phyloP scores from a whole-genome alignment of 2,797 vertebrate genomes.

The Malurus splendens region DNA sequence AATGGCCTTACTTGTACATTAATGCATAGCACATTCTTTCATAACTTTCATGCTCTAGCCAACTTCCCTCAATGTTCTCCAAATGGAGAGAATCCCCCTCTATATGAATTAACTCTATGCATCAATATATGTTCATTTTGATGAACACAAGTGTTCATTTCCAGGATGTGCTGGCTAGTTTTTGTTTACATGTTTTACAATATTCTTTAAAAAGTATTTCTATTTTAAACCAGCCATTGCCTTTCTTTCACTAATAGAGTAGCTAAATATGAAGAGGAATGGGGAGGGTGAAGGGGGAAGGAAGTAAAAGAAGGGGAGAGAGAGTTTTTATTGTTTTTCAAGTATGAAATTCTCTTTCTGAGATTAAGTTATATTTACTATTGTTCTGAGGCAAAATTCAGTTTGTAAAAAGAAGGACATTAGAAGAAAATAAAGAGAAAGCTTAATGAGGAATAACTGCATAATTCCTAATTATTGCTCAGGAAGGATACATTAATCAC shows the following conservation, averaged over 20 bases:
- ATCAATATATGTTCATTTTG: background rate
- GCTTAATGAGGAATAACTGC: background rate
- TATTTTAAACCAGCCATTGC: background rate
- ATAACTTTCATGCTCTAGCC: background rate
- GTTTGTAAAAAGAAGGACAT: background rate
- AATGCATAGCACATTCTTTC: accelerated
- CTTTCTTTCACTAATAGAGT: background rate
- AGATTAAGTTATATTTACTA: background rate
- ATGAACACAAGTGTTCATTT: background rate
- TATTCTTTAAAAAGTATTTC: background rate
- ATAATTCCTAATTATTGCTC: background rate
- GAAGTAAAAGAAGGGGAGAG: background rate
- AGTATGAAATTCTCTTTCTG: background rate
- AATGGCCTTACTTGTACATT: accelerated
- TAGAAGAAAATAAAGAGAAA: background rate
- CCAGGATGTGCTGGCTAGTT: background rate
- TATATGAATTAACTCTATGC: background rate
- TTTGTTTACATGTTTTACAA: background rate
- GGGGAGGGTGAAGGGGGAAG: accelerated
- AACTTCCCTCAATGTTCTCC: background rate
- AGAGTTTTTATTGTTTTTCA: background rate
- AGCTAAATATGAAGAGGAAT: background rate
- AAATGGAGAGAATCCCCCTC: background rate
- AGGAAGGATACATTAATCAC: background rate
- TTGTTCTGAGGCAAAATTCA: background rate